Evolutionary conservation across 2,797 vertebrate genomes (phyloP), one percentile per base, ranked within the genome.

Genomic region (Karalla daura): DNA sequence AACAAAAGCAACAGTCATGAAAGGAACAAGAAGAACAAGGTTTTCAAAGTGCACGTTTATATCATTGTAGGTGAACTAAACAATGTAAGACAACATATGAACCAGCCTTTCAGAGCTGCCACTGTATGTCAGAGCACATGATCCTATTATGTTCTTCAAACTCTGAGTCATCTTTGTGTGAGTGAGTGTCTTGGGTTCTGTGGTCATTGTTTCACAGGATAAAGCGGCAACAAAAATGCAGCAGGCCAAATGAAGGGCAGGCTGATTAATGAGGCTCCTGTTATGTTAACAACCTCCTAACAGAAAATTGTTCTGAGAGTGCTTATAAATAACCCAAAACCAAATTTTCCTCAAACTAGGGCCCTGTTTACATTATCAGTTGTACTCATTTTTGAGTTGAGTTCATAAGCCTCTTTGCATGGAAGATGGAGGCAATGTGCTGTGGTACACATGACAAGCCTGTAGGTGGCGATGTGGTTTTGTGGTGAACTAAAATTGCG

Each of bases 201-300:
- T 45, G 13, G 24, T 47, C 44, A 68, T 41, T 81, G 56, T 74
- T 70, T 62, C 35, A 40, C 17, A 43, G 18, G 14, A 24, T 51
- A n/a, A 58, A 23, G 32, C 25, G 5, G 33, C 18, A 39, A 18
- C 37, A 66, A 54, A 45, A 66, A 56, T 45, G n/a, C 49, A 46
- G 44, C 61, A 43, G 28, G 20, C n/a, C 28, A 35, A 67, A 62
- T 27, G 28, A 67, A 63, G 28, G 23, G 40, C 18, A 52, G 5
- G 15, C 24, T 52, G 18, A 43, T 49, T 27, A 63, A 59, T 52
- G 17, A 54, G 41, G 24, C 36, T 13, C 12, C 46, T 71, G 33
- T 67, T 18, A 47, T 62, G 54, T 39, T 55, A 52, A 61, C 25
- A 55, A 46, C 32, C 33, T 18, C 14, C 5, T 11, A 17, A 55